Evolutionary conservation across 1,140 invertebrate species (phyloP), one percentile per base, ranked within the genome.

Genomic region (Sycophaga agraensis): DNA sequence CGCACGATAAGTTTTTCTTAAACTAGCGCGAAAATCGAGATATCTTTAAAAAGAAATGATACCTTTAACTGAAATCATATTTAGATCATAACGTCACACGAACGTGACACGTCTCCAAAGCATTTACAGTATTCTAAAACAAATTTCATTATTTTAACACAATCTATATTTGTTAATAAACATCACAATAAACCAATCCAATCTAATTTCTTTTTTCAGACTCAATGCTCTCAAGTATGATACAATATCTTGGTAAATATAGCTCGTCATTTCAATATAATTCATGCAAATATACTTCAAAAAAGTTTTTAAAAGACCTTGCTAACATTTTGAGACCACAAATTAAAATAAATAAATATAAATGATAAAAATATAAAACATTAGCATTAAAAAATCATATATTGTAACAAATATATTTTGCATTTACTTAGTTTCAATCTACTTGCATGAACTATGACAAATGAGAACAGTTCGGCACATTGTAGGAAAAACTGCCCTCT

Each of bases 171-270:
- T 62, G 35, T 56, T 56, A 56, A 57, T 58, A 63, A 63, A 57
- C 45, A 63, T 63, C 61, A 58, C 61, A 63, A 63, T 63, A 61
- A 48, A 40, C 40, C 53, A 42, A 63, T 63, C 45, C 53, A 56
- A 63, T 63, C 39, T 43, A 63, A 56, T 56, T 63, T 56, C 53
- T 50, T 56, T 48, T 57, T 56, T 63, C 61, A 63, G 61, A 63
- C 61, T 63, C 61, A 63, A 63, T 63, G 54, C 61, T 63, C 61
- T 63, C 61, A 57, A 63, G 61, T 57, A 63, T 63, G 54, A 63
- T 63, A 63, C 61, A 63, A 57, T 63, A 63, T 63, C 61, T 57
- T 63, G 61, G 34, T 57, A 63, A 51, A 51, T 57, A 63, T 57
- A 57, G 61, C 21, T 51, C 24, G 16, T 24, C 39, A 46, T 58